phyloP scores from a whole-genome alignment of 2,113 vertebrate species.

The Aptenodytes patagonicus region DNA sequence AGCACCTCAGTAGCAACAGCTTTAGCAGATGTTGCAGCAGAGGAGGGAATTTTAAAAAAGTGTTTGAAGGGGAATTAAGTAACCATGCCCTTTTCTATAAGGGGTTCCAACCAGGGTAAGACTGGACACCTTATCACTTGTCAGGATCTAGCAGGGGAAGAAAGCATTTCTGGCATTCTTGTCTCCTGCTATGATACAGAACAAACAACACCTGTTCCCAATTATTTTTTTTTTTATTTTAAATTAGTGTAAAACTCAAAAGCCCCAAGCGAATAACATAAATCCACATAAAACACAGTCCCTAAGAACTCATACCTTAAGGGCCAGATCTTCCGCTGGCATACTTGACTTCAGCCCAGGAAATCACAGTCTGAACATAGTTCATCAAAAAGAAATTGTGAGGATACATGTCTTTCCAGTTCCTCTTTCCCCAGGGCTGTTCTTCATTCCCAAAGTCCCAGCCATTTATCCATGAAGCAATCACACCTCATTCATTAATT shows the following conservation, averaged over 20 bases:
- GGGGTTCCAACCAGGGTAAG: background rate
- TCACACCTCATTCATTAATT: background rate
- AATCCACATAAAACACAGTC: background rate
- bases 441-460: background rate
- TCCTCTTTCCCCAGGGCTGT: background rate
- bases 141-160: background rate
- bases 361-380: background rate
- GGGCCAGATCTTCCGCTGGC: background rate
- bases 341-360: background rate
- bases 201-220: background rate
- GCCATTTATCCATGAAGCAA: background rate
- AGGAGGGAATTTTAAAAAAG: background rate
- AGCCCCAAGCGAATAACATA: background rate
- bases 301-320: background rate
- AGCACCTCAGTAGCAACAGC: background rate
- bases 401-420: background rate
- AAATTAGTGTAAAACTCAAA: background rate
- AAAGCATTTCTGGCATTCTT: background rate
- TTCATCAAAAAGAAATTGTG: background rate
- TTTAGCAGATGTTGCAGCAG: background rate
- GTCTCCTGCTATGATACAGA: background rate
- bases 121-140: background rate
- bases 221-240: background rate
- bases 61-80: background rate
- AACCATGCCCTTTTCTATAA: rapidly evolving